Base-by-base conservation (phyloP, 2,113 vertebrate species). In the Peromyscus polionotus region DNA sequence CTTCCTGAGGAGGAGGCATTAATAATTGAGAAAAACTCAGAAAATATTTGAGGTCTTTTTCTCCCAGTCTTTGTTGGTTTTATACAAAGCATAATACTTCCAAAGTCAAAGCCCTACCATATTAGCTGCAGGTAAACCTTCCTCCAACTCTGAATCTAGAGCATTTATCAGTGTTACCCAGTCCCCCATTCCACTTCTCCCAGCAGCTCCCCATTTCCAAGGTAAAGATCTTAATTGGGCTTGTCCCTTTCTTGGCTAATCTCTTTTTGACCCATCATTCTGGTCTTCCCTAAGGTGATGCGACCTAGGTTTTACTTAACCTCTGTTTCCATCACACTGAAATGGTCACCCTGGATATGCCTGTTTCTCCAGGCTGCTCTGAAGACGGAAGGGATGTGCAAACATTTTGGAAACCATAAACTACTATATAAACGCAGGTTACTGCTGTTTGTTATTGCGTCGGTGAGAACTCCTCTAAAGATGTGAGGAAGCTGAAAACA, bases 391-490 rank as follows among this genome's bases (percentile, higher is more conserved):
- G 39, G 57, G 89, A 90, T 80, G 83, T 61, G 89, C 92, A 94
- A 97, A 92, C 83, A 89, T 95, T 95, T 93, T 94, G 83, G 75
- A 95, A 98, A 84, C 77, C 63, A 65, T 93, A 91, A 97, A 96
- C 84, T 81, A 72, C 94, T 91, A 84, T 36, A 94, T 84, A 96
- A 96, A 95, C 88, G 88, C 28, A 65, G 79, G 75, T 90, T 94
- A 97, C 22, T 61, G 73, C 73, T 97, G 83, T 88, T 92, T 89
- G 61, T 93, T 92, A 95, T 54, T 87, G 68, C 83, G 75, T 93
- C 77, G 48, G 86, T 75, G 89, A 90, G 93, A 95, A 96, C 88
- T 81, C 81, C 36, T 94, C 91, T 89, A 90, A 88, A 0, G 17
- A 84, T 77, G 89, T 94, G 28, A 14, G 70, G 84, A 94, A 96